A percentile compares a stretch with the other conserved stretches of the same genome.
These are phyloP conservation scores for Junonia oenone DNA, from an alignment of 2,888 invertebrate species.

Conservation along the genomic window DNA sequence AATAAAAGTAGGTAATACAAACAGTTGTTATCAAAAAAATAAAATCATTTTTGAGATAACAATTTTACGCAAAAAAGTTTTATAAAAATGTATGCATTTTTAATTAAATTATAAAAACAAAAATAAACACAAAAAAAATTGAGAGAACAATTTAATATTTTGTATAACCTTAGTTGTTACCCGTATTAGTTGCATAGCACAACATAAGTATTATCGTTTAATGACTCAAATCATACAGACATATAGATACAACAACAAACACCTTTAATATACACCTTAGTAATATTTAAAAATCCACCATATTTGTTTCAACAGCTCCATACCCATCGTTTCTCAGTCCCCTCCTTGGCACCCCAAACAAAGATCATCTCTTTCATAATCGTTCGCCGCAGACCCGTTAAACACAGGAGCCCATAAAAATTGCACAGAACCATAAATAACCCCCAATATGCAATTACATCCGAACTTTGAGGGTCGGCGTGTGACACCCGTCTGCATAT, in stretches of 20 bases:
- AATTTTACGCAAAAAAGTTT: too few species aligned
- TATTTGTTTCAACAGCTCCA: conserved; percentile 27
- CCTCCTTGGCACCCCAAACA: conserved; percentile 44
- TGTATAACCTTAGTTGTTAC: too few species aligned
- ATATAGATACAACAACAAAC: too few species aligned
- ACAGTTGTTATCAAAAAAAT: too few species aligned
- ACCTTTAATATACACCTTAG: neutral
- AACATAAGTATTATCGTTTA: neutral
- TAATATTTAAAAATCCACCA: neutral
- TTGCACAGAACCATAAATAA: conserved; percentile 69
- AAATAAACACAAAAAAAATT: too few species aligned
- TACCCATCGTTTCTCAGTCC: conserved; percentile 19
- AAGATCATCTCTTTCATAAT: conserved; percentile 61
- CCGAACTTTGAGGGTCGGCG: conserved; percentile 32
- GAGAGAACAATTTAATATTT: too few species aligned
- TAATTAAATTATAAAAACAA: too few species aligned
- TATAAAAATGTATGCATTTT: too few species aligned
- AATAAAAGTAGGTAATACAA: too few species aligned
- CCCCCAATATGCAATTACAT: conserved; percentile 61
- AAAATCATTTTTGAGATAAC: too few species aligned
- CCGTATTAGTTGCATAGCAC: too few species aligned
- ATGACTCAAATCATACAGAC: too few species aligned
- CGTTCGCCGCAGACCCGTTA: conserved; percentile 66
- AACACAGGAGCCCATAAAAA: conserved; percentile 70
- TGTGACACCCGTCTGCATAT: conserved; percentile 27